Conservation (phyloP, 2,888 invertebrate genomes). For the Nasonovia ribisnigri region DNA sequence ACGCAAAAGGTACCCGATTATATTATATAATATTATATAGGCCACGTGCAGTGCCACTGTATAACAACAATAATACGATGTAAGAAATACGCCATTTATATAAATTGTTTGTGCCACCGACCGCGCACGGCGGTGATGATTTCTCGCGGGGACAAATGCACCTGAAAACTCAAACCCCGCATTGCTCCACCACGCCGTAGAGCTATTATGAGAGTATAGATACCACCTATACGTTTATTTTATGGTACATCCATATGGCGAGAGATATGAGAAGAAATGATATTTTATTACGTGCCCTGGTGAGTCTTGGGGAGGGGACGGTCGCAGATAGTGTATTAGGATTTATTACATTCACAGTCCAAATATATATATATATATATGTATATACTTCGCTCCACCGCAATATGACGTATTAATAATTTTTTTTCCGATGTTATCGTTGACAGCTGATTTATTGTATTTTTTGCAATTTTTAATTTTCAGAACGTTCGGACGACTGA, state of each 20-base stretch:
- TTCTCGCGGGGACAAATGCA: too few species aligned
- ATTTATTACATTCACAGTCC: not conserved
- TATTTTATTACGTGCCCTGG: not conserved
- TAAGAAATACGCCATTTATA: not conserved
- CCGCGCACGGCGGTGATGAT: too few species aligned
- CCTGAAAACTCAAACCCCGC: too few species aligned
- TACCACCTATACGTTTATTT: not conserved
- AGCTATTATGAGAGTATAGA: too few species aligned
- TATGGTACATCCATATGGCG: not conserved
- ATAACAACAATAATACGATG: not conserved
- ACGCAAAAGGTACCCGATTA: not conserved
- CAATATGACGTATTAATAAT: not conserved
- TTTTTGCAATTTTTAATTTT: not conserved
- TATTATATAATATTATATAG: not conserved
- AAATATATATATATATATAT: not conserved
- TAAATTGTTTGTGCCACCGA: too few species aligned
- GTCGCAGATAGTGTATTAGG: not conserved
- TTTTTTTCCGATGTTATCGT: not conserved
- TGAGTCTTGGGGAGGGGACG: not conserved
- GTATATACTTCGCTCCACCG: not conserved
- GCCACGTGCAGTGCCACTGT: not conserved
- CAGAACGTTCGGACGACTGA: not conserved
- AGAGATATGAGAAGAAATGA: not conserved
- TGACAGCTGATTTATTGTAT: not conserved
- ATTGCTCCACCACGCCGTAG: too few species aligned